These are phyloP conservation scores for Neelides sp. DNA, from an alignment of 1,140 invertebrate species.

Conservation along the genomic window DNA sequence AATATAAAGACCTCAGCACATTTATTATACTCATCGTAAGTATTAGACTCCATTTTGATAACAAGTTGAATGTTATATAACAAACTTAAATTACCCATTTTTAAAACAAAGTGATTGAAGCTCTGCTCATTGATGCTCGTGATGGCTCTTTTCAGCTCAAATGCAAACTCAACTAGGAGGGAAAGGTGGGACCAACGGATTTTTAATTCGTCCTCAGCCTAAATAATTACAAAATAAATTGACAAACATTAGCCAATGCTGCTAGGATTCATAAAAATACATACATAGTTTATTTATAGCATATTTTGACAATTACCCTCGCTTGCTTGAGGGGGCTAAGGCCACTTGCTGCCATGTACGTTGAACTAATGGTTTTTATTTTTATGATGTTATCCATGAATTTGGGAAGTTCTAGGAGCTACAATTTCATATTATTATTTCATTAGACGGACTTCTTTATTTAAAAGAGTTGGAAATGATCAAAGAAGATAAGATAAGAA, in stretches of 20 bases:
- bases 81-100: conserved; percentile 51
- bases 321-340: conserved; percentile 57
- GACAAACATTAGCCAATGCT: neutral
- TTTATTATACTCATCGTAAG: neutral
- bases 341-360: conserved; percentile 94
- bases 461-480: neutral
- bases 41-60: neutral
- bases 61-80: neutral
- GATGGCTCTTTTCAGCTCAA: conserved; percentile 75
- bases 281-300: neutral
- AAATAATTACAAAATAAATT: conserved; percentile 9
- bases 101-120: conserved; percentile 87
- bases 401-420: conserved; percentile 70
- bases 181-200: conserved; percentile 72
- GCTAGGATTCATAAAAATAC: neutral
- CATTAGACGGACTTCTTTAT: neutral
- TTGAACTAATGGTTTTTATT: conserved; percentile 95
- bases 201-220: conserved; percentile 53
- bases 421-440: conserved; percentile 9
- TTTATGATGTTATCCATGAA: conserved; percentile 80
- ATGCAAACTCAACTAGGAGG: conserved; percentile 73
- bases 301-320: conserved; percentile 40
- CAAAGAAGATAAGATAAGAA: neutral
- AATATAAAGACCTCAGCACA: neutral
- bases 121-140: conserved; percentile 86